phyloP scores from a whole-genome alignment of 1,140 invertebrate genomes.

The Plectrocnemia conspersa region DNA sequence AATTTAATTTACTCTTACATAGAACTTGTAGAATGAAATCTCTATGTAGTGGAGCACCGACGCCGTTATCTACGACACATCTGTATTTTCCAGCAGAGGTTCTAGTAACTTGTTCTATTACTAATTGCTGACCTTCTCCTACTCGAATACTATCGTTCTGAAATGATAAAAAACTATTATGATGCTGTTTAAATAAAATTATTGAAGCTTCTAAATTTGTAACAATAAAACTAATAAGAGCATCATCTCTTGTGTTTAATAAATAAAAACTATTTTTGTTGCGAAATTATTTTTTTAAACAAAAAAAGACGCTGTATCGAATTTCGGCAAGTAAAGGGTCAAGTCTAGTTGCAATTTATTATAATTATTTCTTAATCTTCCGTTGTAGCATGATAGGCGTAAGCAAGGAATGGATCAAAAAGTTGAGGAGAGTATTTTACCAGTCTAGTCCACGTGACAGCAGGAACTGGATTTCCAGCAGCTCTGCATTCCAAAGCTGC shows the following conservation, averaged over 20 bases:
- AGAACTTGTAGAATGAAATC: conserved; percentile 61
- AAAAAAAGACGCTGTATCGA: conserved; percentile 1
- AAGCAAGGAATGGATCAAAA: too few relatives aligned
- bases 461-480: conserved; percentile 63
- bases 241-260: too few relatives aligned
- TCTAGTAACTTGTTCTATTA: conserved; percentile 59
- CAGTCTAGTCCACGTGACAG: conserved; percentile 62
- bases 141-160: conserved; percentile 37
- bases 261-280: too few relatives aligned
- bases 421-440: too few relatives aligned
- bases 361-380: too few relatives aligned
- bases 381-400: too few relatives aligned
- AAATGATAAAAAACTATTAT: conserved; percentile 19
- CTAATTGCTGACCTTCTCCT: conserved; percentile 59
- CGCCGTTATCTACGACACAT: conserved; percentile 64
- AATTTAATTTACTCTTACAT: too few relatives aligned
- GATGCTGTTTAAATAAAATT: too few relatives aligned
- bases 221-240: too few relatives aligned
- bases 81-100: conserved; percentile 62
- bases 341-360: too few relatives aligned
- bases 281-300: too few relatives aligned
- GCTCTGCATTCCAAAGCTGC: conserved; percentile 63
- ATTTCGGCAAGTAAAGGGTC: conserved; percentile 11
- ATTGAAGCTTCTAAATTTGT: too few relatives aligned
- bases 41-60: conserved; percentile 59